These are phyloP conservation scores for Scaptomyza cyrtandrae DNA, from an alignment of 2,888 invertebrate species.

Conservation along the genomic window DNA sequence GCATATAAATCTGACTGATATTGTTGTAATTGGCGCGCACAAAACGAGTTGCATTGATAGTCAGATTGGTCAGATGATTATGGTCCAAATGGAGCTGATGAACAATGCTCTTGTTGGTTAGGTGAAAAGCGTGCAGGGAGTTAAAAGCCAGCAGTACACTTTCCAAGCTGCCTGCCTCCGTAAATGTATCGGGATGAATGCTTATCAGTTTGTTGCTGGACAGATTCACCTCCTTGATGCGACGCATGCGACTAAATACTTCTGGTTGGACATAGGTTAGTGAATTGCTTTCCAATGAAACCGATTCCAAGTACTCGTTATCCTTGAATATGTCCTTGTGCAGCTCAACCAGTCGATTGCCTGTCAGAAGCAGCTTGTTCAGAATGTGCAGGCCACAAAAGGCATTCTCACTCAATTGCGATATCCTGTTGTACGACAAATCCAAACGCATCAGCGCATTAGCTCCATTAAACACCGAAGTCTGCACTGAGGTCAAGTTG, in stretches of 20 bases:
- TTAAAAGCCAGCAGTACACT: slow-evolving; percentile 76
- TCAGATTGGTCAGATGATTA: slow-evolving; percentile 76
- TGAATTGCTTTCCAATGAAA: slow-evolving; percentile 80
- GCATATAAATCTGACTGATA: slow-evolving; percentile 70
- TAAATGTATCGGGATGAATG: slow-evolving; percentile 82
- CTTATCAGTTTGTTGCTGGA: slow-evolving; percentile 75
- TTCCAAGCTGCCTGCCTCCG: slow-evolving; percentile 78
- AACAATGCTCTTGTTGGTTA: slow-evolving; percentile 77
- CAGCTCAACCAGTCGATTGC: slow-evolving; percentile 74
- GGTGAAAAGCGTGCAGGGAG: slow-evolving; percentile 65
- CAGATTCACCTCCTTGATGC: slow-evolving; percentile 82
- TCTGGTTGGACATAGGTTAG: slow-evolving; percentile 79
- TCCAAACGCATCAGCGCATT: slow-evolving; percentile 80
- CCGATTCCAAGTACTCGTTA: slow-evolving; percentile 79
- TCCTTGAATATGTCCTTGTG: slow-evolving; percentile 81
- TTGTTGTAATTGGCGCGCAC: slow-evolving; percentile 82
- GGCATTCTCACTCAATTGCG: slow-evolving; percentile 76
- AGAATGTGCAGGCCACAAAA: slow-evolving; percentile 80
- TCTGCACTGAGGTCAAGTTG: slow-evolving; percentile 80
- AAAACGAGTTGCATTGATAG: slow-evolving; percentile 79
- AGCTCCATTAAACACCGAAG: slow-evolving; percentile 83
- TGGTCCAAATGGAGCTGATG: slow-evolving; percentile 78
- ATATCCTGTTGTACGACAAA: slow-evolving; percentile 79
- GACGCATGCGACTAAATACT: slow-evolving; percentile 79
- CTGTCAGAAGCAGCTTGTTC: slow-evolving; percentile 80